A percentile compares a stretch with the other conserved stretches of the same genome.
Conservation (phyloP, 2,797 vertebrate species). For the Tapera naevia region DNA sequence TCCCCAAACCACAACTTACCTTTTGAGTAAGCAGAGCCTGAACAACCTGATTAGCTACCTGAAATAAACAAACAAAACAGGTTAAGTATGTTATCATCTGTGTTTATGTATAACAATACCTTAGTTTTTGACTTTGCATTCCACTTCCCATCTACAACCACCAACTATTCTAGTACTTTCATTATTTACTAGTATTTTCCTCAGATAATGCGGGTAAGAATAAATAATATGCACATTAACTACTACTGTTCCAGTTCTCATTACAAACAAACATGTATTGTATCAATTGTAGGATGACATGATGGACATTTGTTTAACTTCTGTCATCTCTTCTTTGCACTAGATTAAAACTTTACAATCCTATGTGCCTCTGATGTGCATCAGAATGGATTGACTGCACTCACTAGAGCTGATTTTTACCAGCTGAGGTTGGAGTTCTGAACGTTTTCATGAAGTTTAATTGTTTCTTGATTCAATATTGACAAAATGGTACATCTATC, state of each 20-base stretch:
- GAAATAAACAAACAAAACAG: conserved; percentile 43
- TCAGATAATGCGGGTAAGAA: background rate
- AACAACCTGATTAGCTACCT: conserved; percentile 96
- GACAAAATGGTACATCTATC: conserved; percentile 67
- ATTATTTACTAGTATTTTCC: background rate
- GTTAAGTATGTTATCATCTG: background rate
- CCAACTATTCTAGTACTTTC: background rate
- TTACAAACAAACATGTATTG: background rate
- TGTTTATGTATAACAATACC: background rate
- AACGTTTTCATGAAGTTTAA: conserved; percentile 71
- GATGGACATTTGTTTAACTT: background rate
- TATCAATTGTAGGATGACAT: background rate
- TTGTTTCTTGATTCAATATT: conserved; percentile 76
- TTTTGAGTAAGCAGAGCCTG: conserved; percentile 94
- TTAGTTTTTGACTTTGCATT: background rate
- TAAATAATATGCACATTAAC: background rate
- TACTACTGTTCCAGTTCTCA: background rate
- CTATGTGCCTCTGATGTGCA: background rate
- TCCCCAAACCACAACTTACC: conserved; percentile 74
- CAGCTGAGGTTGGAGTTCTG: background rate
- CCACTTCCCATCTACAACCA: background rate
- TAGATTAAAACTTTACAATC: background rate
- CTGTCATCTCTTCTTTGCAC: background rate
- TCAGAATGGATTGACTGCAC: background rate
- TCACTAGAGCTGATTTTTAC: background rate